Conservation (phyloP, 1,140 invertebrate genomes). For the Papilio glaucus region DNA sequence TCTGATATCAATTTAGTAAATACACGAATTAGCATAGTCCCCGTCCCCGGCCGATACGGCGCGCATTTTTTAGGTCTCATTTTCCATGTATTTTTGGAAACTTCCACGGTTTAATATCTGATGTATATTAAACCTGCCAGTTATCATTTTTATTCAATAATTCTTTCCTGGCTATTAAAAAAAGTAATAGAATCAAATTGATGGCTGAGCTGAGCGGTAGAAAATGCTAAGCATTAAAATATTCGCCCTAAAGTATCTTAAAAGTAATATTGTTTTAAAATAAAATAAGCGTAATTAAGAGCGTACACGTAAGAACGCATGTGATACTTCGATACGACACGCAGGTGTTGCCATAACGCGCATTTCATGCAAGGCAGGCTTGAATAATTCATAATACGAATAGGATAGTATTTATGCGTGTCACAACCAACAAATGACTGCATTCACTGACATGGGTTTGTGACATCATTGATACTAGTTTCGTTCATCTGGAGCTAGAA, state of each 20-base stretch:
- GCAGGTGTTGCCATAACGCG: neutral
- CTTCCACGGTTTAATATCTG: too few relatives aligned
- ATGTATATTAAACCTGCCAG: too few relatives aligned
- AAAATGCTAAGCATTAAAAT: neutral
- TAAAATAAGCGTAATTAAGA: neutral
- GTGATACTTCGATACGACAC: neutral
- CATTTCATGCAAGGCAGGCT: neutral
- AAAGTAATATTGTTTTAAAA: neutral
- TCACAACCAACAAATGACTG: slow-evolving; percentile 5
- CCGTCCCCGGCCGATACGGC: too few relatives aligned
- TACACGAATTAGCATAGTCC: too few relatives aligned
- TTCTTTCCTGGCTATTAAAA: too few relatives aligned
- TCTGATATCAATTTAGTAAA: too few relatives aligned
- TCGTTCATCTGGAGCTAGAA: neutral
- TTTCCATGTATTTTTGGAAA: too few relatives aligned
- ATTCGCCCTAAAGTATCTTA: neutral
- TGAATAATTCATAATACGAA: slow-evolving; percentile 15
- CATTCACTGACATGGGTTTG: neutral
- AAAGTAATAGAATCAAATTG: too few relatives aligned
- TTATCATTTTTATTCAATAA: too few relatives aligned
- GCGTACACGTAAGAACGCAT: neutral
- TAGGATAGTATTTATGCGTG: neutral
- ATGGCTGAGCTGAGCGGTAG: too few relatives aligned
- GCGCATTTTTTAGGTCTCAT: too few relatives aligned
- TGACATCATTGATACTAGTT: neutral